These are phyloP conservation scores for Neomorphus geoffroyi DNA, from an alignment of 2,797 vertebrate species.

Conservation along the genomic window DNA sequence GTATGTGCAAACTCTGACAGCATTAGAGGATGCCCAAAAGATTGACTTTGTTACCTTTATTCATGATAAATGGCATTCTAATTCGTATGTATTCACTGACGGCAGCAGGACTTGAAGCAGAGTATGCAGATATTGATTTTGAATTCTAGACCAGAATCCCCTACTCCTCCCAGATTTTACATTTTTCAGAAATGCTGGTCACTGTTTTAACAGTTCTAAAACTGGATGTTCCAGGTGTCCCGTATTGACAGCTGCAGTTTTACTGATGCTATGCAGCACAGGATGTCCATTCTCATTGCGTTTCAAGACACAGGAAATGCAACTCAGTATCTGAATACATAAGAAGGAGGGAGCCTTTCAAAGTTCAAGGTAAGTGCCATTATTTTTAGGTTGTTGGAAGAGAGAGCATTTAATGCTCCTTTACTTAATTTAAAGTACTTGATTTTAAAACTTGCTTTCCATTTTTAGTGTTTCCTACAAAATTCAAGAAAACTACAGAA, in stretches of 20 bases:
- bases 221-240: background rate
- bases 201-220: background rate
- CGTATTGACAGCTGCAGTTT: background rate
- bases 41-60: background rate
- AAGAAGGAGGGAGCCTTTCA: conserved; percentile 1
- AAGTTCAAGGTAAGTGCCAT: conserved; percentile 16
- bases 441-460: background rate
- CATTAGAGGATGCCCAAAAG: background rate
- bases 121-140: background rate
- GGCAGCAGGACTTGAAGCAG: background rate
- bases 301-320: conserved; percentile 34
- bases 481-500: background rate
- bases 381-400: background rate
- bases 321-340: background rate
- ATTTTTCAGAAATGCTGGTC: background rate
- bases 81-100: background rate
- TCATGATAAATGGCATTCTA: background rate
- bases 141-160: background rate
- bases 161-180: background rate
- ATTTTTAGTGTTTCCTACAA: background rate
- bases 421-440: background rate
- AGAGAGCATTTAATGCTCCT: background rate
- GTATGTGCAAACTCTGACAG: background rate
- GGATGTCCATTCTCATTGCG: background rate
- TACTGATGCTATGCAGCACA: background rate